Evolutionary conservation across 1,140 invertebrate genomes (phyloP), one percentile per base, ranked within the genome.

Genomic region (Drosophila melanica): DNA sequence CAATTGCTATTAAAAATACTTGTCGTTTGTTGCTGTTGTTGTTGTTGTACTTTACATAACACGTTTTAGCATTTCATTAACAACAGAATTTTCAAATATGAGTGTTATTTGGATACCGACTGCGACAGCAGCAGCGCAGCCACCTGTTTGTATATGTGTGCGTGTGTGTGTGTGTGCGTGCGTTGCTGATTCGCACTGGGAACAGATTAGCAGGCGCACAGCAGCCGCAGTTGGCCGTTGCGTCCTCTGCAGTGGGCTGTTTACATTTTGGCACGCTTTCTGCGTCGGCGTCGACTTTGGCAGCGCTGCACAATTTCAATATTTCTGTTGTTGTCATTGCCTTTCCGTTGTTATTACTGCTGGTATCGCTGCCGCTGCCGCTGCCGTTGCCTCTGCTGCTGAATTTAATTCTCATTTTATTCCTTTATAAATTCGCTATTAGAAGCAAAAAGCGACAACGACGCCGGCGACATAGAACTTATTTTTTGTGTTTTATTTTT

Each of bases 351-450:
- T 18, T 39, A 44, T 42, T 70, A 62, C 35, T 51, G 65, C 30
- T 64, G 58, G n/a, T 16, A 18, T 9, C 12, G 35, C 11, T 20
- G 18, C 30, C 12, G 18, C 18, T 35, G 41, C 41, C 23, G n/a
- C n/a, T 42, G 42, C 16, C 54, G 42, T 9, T 42, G 42, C 16
- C 54, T 33, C 9, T 47, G 44, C 39, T 75, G 75, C 45, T 71
- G 48, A 60, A 69, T 81, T 86, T 86, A 86, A 86, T 87, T 72
- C 75, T 86, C 68, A 79, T 89, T 87, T 87, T 89, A 87, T 87
- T 87, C 82, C 79, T 87, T 87, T 76, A 87, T 82, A 82, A 82
- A 89, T 70, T 87, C 75, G 62, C 68, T 76, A 82, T 86, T 86
- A 82, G 84, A 79, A 70, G 82, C 84, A 79, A 81, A 79, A 73